A percentile compares a stretch with the other conserved stretches of the same genome.
Conservation (phyloP, 2,888 invertebrate species). For the Drosophila niveifrons region DNA sequence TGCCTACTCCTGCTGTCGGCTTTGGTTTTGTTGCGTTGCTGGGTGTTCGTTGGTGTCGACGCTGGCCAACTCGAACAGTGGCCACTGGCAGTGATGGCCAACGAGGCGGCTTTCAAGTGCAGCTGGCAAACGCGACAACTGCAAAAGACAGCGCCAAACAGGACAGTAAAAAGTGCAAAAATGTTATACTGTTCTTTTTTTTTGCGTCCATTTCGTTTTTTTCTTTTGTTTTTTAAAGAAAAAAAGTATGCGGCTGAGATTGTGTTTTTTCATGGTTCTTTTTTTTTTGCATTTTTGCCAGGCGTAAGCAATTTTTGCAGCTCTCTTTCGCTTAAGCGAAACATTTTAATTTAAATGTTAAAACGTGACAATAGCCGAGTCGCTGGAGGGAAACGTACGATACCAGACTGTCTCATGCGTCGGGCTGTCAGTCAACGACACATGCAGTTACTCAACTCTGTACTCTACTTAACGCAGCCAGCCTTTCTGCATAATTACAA, state of each 20-base stretch:
- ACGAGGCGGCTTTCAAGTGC: slow-evolving; percentile 75
- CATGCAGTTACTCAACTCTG: slow-evolving; percentile 31
- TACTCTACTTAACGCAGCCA: slow-evolving; percentile 1
- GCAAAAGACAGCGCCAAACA: slow-evolving; percentile 72
- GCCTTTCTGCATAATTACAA: background rate
- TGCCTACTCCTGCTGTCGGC: slow-evolving; percentile 40
- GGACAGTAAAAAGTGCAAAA: slow-evolving; percentile 52
- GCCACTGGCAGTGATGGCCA: slow-evolving; percentile 57
- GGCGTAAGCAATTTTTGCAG: slow-evolving; percentile 66
- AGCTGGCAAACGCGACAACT: slow-evolving; percentile 66
- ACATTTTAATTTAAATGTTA: slow-evolving; percentile 81
- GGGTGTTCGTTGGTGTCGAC: slow-evolving; percentile 22
- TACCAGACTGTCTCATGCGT: slow-evolving; percentile 57
- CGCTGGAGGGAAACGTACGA: slow-evolving; percentile 41
- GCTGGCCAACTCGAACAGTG: slow-evolving; percentile 42
- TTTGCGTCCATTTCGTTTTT: slow-evolving; percentile 12
- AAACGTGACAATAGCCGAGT: slow-evolving; percentile 74
- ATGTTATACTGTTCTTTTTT: slow-evolving; percentile 38
- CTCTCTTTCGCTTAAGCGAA: slow-evolving; percentile 69
- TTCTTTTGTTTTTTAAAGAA: slow-evolving; percentile 30
- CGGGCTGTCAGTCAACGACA: slow-evolving; percentile 60
- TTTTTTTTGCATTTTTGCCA: slow-evolving; percentile 37
- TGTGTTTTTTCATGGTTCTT: slow-evolving; percentile 27
- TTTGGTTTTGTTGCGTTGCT: slow-evolving; percentile 24
- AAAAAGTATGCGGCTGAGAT: slow-evolving; percentile 67